Evolutionary conservation across 2,113 vertebrate species (phyloP).

Genomic region (Lamprotornis superbus): DNA sequence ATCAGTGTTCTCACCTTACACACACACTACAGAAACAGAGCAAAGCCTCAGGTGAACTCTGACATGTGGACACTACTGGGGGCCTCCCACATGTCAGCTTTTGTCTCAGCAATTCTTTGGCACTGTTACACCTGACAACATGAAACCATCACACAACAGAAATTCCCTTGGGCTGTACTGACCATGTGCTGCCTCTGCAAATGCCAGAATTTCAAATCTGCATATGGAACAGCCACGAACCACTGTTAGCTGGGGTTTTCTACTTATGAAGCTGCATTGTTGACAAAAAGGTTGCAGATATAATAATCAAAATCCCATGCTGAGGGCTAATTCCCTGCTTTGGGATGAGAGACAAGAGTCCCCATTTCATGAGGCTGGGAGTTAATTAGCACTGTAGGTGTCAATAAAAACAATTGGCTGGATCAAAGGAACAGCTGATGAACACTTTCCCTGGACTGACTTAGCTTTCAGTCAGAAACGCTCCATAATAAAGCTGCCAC

Average conservation of each 20-base stretch:
- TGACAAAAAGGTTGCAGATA: neutral
- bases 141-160: neutral
- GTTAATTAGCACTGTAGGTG: neutral
- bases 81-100: neutral
- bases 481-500: neutral
- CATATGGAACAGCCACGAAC: accelerated
- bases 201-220: neutral
- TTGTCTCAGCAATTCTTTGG: neutral
- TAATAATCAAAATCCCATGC: neutral
- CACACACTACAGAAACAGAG: neutral
- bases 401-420: neutral
- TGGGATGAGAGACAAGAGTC: neutral
- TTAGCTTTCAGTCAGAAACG: neutral
- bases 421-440: neutral
- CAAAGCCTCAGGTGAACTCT: neutral
- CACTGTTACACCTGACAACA: neutral
- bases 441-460: neutral
- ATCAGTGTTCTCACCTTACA: neutral
- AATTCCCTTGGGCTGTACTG: neutral
- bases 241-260: neutral
- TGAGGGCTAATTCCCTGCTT: neutral
- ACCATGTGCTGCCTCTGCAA: neutral
- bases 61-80: neutral
- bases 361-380: neutral
- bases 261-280: neutral